Evolutionary conservation across 1,140 invertebrate species (phyloP), one percentile per base, ranked within the genome.

Genomic region (Aphelenchoides avenae): DNA sequence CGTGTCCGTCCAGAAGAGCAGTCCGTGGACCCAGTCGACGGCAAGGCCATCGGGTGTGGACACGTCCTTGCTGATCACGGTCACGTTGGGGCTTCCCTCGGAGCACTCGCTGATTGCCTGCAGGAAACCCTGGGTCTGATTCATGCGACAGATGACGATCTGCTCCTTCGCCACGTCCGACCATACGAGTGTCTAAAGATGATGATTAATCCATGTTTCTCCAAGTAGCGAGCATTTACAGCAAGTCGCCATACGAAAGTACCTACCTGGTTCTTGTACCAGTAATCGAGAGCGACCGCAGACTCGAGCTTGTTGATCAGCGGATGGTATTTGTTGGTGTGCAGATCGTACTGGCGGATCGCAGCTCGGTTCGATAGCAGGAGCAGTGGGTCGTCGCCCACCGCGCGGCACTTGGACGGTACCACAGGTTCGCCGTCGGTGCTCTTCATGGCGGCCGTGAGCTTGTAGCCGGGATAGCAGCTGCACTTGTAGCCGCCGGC

Each of bases 1-100:
- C 2, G 89, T 88, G 75, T 94, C 89, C 0, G 90, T 95, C 88
- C 91, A 96, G 80, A 96, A 98, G 42, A 97, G 84, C 65, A 94
- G 87, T 77, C 87, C 87, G 78, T 95, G 91, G 47, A 96, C 86
- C 92, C 92, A 96, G 79, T 97, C 92, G 33, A 95, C 87, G 1
- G 91, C 90, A 41, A 96, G 78, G 15, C 91, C 91, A 80, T 96
- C 91, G 0, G 89, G 88, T 7, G 86, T 90, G 5, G 87, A 88
- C 24, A 89, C 80, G 73, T 89, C 86, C 41, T 89, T 83, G 20
- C 84, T 84, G 13, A 92, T 86, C 1, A 92, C 86, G 4, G 87
- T 85, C 0, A 84, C 85, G 60, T 86, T 84, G 48, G 89, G 86
- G 66, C 29, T 46, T 11, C 43, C 37, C 5, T 53, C 47, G 3